Percentiles rank a stretch among this genome's conserved stretches.
These are phyloP conservation scores for Amblyopsis hoosieri DNA, from an alignment of 2,797 vertebrate species.

Conservation along the genomic window DNA sequence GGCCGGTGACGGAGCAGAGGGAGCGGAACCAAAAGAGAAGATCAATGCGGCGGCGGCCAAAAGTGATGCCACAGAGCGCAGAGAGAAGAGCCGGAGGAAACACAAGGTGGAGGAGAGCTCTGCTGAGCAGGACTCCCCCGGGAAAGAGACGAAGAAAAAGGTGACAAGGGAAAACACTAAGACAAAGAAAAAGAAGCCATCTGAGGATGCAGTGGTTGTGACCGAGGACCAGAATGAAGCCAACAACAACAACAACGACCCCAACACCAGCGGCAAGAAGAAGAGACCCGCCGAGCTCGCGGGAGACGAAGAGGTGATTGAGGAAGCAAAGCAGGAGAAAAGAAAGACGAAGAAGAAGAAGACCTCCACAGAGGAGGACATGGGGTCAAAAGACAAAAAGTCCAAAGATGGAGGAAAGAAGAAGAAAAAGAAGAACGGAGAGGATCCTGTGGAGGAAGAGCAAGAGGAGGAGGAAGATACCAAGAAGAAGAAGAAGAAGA, in stretches of 20 bases:
- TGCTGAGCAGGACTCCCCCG: constrained; percentile 23
- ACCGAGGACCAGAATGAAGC: constrained; percentile 54
- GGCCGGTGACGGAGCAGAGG: constrained; percentile 72
- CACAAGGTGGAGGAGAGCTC: constrained; percentile 45
- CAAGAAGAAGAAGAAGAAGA: constrained; percentile 77
- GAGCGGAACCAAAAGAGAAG: constrained; percentile 66
- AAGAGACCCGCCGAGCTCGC: constrained; percentile 63
- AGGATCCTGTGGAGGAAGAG: constrained; percentile 70
- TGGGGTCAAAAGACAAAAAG: constrained; percentile 69
- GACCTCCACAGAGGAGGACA: constrained; percentile 49
- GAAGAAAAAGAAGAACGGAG: constrained; percentile 76
- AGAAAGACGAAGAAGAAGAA: constrained; percentile 75
- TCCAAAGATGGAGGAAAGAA: constrained; percentile 79
- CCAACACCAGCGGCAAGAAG: constrained; percentile 57
- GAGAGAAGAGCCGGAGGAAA: constrained; percentile 63
- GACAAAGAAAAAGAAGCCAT: constrained; percentile 71
- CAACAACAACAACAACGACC: constrained; percentile 84
- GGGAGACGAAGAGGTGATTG: constrained; percentile 58
- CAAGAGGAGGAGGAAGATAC: constrained; percentile 77
- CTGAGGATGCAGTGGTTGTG: constrained; percentile 38
- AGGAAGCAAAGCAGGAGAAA: constrained; percentile 59
- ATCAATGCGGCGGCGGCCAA: constrained; percentile 34
- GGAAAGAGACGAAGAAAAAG: constrained; percentile 45
- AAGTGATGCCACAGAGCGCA: constrained; percentile 39
- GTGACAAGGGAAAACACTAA: constrained; percentile 53